Evolutionary conservation across 2,888 invertebrate genomes (phyloP).

Genomic region (Lampropteryx suffumata): DNA sequence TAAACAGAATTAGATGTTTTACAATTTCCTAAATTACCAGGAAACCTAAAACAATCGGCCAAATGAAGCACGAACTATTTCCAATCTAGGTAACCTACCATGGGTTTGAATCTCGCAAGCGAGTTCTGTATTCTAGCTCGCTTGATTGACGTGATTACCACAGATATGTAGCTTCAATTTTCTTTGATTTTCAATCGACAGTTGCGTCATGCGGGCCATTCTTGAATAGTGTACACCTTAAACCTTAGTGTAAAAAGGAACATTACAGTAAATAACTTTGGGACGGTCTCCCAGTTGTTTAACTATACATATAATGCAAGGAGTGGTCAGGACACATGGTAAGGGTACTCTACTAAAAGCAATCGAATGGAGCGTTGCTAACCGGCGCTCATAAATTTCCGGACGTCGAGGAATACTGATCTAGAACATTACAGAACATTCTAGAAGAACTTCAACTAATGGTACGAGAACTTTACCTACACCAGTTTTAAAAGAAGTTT

Average conservation of each 20-base stretch:
- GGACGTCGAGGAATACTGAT: conserved; percentile 22
- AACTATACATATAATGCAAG: too few species aligned
- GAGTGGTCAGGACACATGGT: background rate
- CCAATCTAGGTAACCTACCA: conserved; percentile 10
- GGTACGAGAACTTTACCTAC: conserved; percentile 10
- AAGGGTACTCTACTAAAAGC: conserved; percentile 14
- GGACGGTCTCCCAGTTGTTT: too few species aligned
- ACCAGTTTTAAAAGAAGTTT: conserved; percentile 1
- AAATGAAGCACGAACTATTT: conserved; percentile 25
- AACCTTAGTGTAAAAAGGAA: too few species aligned
- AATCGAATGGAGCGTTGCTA: conserved; percentile 23
- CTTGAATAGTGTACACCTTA: too few species aligned
- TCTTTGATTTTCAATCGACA: too few species aligned
- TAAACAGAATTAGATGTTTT: conserved; percentile 13
- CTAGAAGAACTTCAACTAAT: conserved; percentile 17
- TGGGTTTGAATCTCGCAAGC: background rate
- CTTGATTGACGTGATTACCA: too few species aligned
- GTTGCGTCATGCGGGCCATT: too few species aligned
- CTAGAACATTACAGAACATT: conserved; percentile 13
- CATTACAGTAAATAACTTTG: too few species aligned
- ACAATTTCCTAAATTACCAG: conserved; percentile 25
- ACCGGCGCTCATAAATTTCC: conserved; percentile 22
- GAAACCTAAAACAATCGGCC: conserved; percentile 24
- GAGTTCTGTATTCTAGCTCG: too few species aligned
- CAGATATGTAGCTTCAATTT: too few species aligned